Evolutionary conservation across 92 coral and sea anemone genomes (phyloP).

Genomic region (Porites cylindrica): DNA sequence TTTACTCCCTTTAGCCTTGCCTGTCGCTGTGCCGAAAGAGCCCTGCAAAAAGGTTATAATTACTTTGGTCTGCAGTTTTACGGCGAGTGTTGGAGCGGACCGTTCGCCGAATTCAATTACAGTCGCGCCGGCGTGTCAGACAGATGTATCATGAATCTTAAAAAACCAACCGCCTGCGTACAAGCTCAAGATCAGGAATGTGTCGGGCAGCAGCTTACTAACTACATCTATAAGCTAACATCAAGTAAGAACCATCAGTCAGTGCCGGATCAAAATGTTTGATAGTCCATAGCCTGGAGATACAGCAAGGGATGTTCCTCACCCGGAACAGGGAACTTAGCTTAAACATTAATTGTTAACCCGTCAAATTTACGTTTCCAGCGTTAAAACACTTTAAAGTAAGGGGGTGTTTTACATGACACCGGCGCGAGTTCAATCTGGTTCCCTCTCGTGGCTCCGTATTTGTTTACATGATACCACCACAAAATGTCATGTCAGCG

Average conservation of each 20-base stretch:
- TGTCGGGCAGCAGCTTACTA: conserved; percentile 57
- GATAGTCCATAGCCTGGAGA: no score
- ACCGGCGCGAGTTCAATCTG: no score
- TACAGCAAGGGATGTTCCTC: no score
- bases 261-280: no score
- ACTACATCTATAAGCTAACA: conserved; percentile 61
- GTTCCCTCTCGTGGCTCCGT: no score
- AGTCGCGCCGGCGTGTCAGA: conserved; percentile 59
- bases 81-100: conserved; percentile 87
- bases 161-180: conserved; percentile 49
- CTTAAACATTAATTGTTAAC: no score
- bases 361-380: no score
- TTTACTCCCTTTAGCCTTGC: conserved; percentile 56
- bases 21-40: conserved; percentile 77
- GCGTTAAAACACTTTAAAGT: no score
- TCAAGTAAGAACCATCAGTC: conserved; percentile 23
- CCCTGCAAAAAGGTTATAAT: conserved; percentile 68
- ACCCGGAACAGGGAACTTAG: no score
- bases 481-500: no score
- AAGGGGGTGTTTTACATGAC: no score
- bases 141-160: conserved; percentile 62
- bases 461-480: no score
- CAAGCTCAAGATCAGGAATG: conserved; percentile 56
- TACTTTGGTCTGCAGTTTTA: conserved; percentile 76
- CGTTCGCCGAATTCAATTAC: conserved; percentile 48